Base-by-base conservation (phyloP, 1,140 invertebrate genomes). In the Macrostomum lignano region DNA sequence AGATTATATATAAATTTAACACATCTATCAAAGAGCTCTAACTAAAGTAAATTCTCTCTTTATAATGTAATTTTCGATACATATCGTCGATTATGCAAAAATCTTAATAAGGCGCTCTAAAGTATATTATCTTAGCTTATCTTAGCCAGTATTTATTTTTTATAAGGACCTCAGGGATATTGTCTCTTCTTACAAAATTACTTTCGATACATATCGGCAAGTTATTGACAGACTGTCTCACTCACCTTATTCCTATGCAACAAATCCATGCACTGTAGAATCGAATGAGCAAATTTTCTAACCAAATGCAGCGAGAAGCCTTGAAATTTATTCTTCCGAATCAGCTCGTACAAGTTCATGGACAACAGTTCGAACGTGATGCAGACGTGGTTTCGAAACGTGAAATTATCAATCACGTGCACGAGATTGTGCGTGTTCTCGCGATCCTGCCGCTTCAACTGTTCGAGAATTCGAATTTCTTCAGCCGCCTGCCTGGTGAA, bases 401-500 rank as follows among this genome's bases (percentile, higher is more conserved):
- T 79, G 60, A 96, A 96, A 54, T 82, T 75, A 55, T 96, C 86
- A 49, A 75, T 72, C 78, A 96, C 93, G 52, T 96, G 86, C 46
- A 98, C 88, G 40, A 96, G 81, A n/a, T n/a, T n/a, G n/a, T 91
- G 84, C 7, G 74, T 72, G 61, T 93, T 88, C 47, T 96, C 79
- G 51, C 81, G 82, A 57, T 96, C 88, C 52, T 91, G 79, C 51
- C 82, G 75, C 17, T 77, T 65, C 2, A 98, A 64, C 60, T 93
- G 82, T 57, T 86, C 74, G 42, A 98, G 60, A 44, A 98, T 96
- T 38, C 79, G 66, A 40, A 98, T 88, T 63, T 98, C 91, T 38
- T 94, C 86, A 51, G 93, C 78, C n/a, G 88, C 91, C 59, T 98
- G 88, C 21, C 81, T 64, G 61, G 94, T 81, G 65, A 98, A 98